Conservation (phyloP, 2,888 invertebrate species). For the Resseliella maxima region DNA sequence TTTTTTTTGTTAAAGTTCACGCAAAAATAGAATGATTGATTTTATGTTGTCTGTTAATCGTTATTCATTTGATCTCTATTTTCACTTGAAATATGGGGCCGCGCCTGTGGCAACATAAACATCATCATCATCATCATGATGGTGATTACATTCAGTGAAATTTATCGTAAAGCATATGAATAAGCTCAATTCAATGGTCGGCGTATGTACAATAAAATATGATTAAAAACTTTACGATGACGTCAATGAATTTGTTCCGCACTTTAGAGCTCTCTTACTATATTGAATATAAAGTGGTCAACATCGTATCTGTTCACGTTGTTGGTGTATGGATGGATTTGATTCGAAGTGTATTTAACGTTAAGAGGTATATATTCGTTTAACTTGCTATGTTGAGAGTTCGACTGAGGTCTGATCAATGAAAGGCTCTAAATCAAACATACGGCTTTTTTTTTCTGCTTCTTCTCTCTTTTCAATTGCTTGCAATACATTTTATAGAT, state of each 20-base stretch:
- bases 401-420: not conserved
- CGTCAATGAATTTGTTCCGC: conserved; percentile 52
- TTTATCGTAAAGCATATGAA: not conserved
- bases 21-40: conserved; percentile 9
- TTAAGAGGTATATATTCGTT: conserved; percentile 24
- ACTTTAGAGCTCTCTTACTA: conserved; percentile 7
- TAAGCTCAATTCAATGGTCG: conserved; percentile 22
- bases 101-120: not conserved
- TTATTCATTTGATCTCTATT: not conserved
- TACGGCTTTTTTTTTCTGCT: not conserved
- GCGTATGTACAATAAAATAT: conserved; percentile 33
- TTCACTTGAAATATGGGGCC: not conserved
- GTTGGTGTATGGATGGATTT: conserved; percentile 11
- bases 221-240: conserved; percentile 51
- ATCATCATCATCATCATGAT: not conserved
- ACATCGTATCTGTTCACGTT: not conserved
- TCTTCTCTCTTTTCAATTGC: conserved; percentile 8
- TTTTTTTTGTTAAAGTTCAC: not conserved
- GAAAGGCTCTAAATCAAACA: conserved; percentile 32
- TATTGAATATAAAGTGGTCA: conserved; percentile 40
- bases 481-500: no score
- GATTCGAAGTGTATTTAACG: not conserved
- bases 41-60: not conserved
- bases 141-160: no score
- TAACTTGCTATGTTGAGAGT: not conserved